These are phyloP conservation scores for Leptura quadrifasciata DNA, from an alignment of 2,888 invertebrate genomes.

Conservation along the genomic window DNA sequence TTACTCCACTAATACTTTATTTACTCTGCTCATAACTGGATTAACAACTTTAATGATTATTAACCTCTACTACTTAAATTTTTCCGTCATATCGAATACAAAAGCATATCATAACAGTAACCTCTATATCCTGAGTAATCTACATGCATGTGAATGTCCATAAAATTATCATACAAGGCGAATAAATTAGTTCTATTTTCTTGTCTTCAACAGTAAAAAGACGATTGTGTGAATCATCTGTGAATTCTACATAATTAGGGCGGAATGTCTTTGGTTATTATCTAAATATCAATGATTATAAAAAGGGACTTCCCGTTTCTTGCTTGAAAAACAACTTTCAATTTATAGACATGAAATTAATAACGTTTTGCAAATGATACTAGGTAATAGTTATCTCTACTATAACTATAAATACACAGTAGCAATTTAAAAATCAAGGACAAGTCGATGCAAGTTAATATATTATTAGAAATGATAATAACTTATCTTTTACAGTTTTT, in stretches of 20 bases:
- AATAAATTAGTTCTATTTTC: neutral
- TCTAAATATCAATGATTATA: neutral
- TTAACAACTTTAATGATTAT: neutral
- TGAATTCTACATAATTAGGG: neutral
- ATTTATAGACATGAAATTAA: neutral
- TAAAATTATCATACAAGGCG: neutral
- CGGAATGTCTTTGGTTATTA: neutral
- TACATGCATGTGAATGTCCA: neutral
- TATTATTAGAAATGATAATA: neutral
- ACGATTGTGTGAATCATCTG: neutral
- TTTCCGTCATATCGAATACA: neutral
- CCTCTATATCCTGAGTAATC: neutral
- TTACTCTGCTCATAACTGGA: neutral
- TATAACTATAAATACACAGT: neutral
- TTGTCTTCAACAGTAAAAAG: neutral
- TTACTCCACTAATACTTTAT: too few relatives aligned
- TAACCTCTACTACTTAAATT: neutral
- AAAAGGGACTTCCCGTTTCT: neutral
- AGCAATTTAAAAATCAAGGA: conserved; percentile 2
- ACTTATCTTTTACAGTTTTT: neutral
- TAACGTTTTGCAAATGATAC: neutral
- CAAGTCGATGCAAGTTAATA: neutral
- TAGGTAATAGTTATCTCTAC: neutral
- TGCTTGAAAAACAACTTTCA: neutral
- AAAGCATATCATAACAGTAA: neutral